Evolutionary conservation across 2,888 invertebrate species (phyloP).

Genomic region (Zhuqinia jingwanae): DNA sequence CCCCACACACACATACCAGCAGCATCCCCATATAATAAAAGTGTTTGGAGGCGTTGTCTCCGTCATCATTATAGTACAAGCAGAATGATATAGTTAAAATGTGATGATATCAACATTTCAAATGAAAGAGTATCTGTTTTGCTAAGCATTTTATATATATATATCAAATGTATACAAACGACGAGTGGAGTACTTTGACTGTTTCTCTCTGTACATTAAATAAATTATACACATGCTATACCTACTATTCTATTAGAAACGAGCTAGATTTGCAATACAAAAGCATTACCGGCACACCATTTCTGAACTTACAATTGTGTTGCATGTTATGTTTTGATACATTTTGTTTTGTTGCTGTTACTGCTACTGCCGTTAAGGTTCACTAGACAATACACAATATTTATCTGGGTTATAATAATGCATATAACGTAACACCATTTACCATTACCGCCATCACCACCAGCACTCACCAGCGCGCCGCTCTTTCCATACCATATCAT

Average conservation of each 20-base stretch:
- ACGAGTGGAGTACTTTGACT: no score
- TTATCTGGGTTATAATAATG: conserved; percentile 3
- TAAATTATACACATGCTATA: no score
- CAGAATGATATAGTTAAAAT: neutral
- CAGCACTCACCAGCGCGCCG: no score
- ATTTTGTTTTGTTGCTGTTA: neutral
- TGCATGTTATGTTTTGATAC: neutral
- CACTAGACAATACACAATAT: conserved; percentile 38
- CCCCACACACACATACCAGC: no score
- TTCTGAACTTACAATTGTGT: no score
- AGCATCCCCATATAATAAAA: no score
- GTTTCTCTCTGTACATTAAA: no score
- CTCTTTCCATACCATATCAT: conserved; percentile 2
- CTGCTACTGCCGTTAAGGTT: conserved; percentile 25
- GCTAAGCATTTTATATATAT: no score
- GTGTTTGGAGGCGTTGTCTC: no score
- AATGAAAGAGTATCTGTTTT: neutral
- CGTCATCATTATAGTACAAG: no score
- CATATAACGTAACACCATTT: conserved; percentile 15
- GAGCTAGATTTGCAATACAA: neutral
- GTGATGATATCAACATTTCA: conserved; percentile 10
- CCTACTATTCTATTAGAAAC: no score
- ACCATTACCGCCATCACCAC: conserved; percentile 12
- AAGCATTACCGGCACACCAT: neutral
- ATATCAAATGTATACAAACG: no score